Conservation (phyloP, 2,113 vertebrate genomes). For the Phaethon lepturus region DNA sequence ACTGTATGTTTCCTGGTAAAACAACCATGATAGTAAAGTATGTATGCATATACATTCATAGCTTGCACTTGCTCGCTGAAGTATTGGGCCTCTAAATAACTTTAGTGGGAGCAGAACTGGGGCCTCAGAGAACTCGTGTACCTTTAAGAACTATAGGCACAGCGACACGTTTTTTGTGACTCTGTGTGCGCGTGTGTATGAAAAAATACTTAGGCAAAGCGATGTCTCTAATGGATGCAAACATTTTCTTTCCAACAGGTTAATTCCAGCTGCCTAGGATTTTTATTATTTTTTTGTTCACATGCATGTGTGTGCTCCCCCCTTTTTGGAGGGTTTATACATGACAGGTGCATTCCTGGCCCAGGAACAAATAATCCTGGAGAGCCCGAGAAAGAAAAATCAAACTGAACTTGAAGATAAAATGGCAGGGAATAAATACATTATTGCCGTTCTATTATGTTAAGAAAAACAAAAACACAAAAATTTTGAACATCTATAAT, state of each 20-base stretch:
- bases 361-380: conserved; percentile 17
- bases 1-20: neutral
- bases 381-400: neutral
- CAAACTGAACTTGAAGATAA: conserved; percentile 3
- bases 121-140: neutral
- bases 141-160: neutral
- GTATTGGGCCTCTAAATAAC: neutral
- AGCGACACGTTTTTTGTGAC: neutral
- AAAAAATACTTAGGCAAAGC: neutral
- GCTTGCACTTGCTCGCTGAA: neutral
- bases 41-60: neutral
- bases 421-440: neutral
- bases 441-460: conserved; percentile 10
- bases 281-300: neutral
- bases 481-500: neutral
- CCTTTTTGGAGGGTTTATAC: neutral
- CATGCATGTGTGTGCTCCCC: neutral
- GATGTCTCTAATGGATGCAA: neutral
- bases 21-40: neutral
- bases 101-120: neutral
- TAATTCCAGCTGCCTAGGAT: neutral
- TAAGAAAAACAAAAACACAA: neutral
- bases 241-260: neutral
- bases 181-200: fast-evolving
- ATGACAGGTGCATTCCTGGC: conserved; percentile 39